phyloP scores from a whole-genome alignment of 1,140 invertebrate species.

The Drosophila repleta region DNA sequence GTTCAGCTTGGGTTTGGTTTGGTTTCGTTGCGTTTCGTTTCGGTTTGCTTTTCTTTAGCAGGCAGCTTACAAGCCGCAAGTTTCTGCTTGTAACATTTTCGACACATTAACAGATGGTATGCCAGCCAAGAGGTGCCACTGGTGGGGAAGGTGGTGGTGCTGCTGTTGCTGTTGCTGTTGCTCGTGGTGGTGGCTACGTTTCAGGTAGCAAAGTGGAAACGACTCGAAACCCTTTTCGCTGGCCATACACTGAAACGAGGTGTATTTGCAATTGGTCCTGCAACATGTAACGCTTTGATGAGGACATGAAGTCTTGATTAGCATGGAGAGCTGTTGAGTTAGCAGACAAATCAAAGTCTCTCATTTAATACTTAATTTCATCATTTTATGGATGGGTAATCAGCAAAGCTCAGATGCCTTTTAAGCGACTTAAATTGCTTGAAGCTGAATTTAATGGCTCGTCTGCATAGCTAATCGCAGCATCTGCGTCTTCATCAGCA shows the following conservation, averaged over 20 bases:
- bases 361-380: too few relatives aligned
- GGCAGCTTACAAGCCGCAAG: conserved; percentile 69
- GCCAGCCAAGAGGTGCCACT: not conserved
- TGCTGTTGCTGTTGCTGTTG: not conserved
- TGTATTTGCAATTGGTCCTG: not conserved
- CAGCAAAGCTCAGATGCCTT: too few relatives aligned
- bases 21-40: conserved; percentile 10
- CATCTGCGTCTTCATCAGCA: too few relatives aligned
- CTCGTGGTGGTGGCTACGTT: not conserved
- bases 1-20: conserved; percentile 16
- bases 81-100: conserved; percentile 76
- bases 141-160: too few relatives aligned
- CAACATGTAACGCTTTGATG: not conserved
- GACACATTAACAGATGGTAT: conserved; percentile 66
- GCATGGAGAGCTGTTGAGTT: not conserved
- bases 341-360: not conserved
- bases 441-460: too few relatives aligned
- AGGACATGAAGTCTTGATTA: not conserved
- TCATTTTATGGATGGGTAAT: too few relatives aligned
- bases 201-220: conserved; percentile 28
- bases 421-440: too few relatives aligned
- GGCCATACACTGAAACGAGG: not conserved
- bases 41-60: conserved; percentile 22
- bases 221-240: not conserved
- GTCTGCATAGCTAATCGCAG: too few relatives aligned